A percentile compares a stretch with the other conserved stretches of the same genome.
These are phyloP conservation scores for Bibio marci DNA, from an alignment of 2,888 invertebrate genomes.

Conservation along the genomic window DNA sequence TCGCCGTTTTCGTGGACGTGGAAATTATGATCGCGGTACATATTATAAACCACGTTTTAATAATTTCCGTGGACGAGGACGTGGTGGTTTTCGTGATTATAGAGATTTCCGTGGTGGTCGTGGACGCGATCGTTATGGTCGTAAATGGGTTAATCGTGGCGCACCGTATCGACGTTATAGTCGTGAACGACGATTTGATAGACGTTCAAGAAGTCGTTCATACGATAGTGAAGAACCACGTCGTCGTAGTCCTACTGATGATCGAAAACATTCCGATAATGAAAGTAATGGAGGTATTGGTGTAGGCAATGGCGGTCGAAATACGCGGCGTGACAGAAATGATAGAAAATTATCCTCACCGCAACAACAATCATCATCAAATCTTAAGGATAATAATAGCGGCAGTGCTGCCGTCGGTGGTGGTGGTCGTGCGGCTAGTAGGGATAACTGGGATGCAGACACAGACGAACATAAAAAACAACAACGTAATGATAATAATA, in stretches of 20 bases:
- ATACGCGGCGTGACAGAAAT: background rate
- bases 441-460: conserved; percentile 3
- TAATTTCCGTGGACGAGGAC: conserved; percentile 34
- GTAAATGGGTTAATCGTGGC: conserved; percentile 22
- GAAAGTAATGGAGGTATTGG: background rate
- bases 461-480: too few relatives aligned
- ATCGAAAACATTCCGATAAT: conserved; percentile 20
- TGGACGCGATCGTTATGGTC: conserved; percentile 18
- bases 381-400: background rate
- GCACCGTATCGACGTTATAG: conserved; percentile 22
- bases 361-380: background rate
- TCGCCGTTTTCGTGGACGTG: conserved; percentile 6
- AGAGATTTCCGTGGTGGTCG: conserved; percentile 21
- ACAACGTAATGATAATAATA: too few relatives aligned
- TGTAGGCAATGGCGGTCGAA: background rate
- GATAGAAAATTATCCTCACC: background rate
- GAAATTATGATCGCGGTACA: conserved; percentile 15
- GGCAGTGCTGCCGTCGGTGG: background rate
- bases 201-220: conserved; percentile 24
- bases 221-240: conserved; percentile 35
- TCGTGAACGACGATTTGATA: conserved; percentile 43
- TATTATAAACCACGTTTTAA: conserved; percentile 59
- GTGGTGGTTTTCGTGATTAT: conserved; percentile 22
- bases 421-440: conserved; percentile 18
- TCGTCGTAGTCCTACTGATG: conserved; percentile 36